A percentile compares a stretch with the other conserved stretches of the same genome.
Conservation (phyloP, 1,140 invertebrate genomes). For the Magallana angulata region DNA sequence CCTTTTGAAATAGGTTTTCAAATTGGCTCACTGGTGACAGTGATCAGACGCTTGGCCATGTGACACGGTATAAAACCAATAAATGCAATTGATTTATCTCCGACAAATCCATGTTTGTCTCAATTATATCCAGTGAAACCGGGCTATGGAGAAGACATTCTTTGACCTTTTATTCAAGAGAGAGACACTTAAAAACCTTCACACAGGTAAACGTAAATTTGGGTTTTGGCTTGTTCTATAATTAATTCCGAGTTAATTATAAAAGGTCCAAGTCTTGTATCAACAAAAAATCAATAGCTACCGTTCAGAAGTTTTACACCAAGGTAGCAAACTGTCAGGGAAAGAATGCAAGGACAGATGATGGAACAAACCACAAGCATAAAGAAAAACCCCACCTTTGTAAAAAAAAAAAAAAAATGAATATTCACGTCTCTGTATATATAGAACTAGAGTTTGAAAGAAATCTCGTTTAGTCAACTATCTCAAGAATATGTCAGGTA, state of each 20-base stretch:
- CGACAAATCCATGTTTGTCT: slow-evolving; percentile 12
- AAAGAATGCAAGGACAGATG: not conserved
- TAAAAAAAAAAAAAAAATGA: not conserved
- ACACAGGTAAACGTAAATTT: not conserved
- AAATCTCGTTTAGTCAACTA: not conserved
- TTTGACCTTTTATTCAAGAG: slow-evolving; percentile 1
- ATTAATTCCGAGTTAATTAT: slow-evolving; percentile 31
- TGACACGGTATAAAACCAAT: slow-evolving; percentile 24
- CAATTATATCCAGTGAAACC: not conserved
- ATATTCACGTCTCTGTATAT: not conserved
- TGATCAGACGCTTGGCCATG: not conserved
- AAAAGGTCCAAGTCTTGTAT: slow-evolving; percentile 20
- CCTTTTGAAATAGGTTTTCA: slow-evolving; percentile 19
- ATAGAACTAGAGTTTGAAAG: not conserved
- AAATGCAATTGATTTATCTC: slow-evolving; percentile 36
- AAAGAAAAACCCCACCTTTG: not conserved
- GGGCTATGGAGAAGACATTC: not conserved
- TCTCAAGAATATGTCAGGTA: not conserved
- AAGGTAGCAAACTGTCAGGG: not conserved
- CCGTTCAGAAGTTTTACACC: slow-evolving; percentile 13
- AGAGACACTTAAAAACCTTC: not conserved
- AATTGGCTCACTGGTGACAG: slow-evolving; percentile 26
- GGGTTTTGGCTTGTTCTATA: not conserved
- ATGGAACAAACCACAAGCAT: not conserved
- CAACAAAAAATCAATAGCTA: slow-evolving; percentile 27